Evolutionary conservation across 2,113 vertebrate genomes (phyloP), one percentile per base, ranked within the genome.

Genomic region (Microtus pennsylvanicus): DNA sequence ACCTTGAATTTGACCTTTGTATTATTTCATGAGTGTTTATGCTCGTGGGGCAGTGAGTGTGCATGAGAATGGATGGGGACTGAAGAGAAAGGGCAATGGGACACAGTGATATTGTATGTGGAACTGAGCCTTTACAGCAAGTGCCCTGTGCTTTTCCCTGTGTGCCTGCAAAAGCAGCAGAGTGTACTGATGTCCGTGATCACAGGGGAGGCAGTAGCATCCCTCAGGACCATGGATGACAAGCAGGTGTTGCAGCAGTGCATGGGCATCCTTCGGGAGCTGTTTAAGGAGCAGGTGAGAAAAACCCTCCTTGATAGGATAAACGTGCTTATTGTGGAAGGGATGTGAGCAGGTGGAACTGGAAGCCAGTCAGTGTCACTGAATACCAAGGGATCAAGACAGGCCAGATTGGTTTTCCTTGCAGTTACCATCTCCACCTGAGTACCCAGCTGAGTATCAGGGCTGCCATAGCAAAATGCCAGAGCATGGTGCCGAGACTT

Each of bases 101-200:
- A 88, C 83, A 33, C 42, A 17, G 3, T 77, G 42, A 35, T 5
- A 5, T 77, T 78, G 22, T 69, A 0, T 70, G 16, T 28, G n/a
- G 89, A 90, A 3, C 30, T 11, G 6, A 16, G 76, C 30, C 0
- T n/a, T 45, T 55, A 33, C 52, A 94, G 45, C 1, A 55, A 72
- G 70, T 30, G 5, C 28, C 28, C 75, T 3, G 19, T 24, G 65
- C 89, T 14, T 50, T 70, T 42, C 67, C 86, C 5, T 12, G 35
- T 2, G 0, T 92, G 58, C 21, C 96, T 94, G 76, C 93, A 99
- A 99, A 98, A 99, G 67, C 98, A 99, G 94, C 98, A 99, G 96
- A 99, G 99, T 38, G 99, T 99, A 97, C 98, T 99, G 95, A 99
- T 99, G 99, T 99, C 99, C 0, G 99, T 99, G 82, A 98, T 99